Conservation (phyloP, 1,140 invertebrate genomes). For the Triops cancriformis region DNA sequence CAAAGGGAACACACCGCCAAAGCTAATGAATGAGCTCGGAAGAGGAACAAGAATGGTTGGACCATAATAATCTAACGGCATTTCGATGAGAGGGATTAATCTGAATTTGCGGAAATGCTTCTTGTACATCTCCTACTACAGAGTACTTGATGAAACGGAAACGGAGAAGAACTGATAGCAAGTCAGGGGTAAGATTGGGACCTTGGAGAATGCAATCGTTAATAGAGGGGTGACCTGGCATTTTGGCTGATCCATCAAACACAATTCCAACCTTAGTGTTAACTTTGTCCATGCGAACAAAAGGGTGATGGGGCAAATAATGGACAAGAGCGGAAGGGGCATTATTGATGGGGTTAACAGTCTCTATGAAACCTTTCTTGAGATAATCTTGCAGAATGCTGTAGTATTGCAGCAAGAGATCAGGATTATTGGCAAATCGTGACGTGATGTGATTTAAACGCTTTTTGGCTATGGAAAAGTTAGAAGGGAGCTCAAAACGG, state of each 20-base stretch:
- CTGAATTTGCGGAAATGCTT: constrained; percentile 14
- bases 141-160: not conserved
- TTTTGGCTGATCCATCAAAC: constrained; percentile 29
- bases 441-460: constrained; percentile 21
- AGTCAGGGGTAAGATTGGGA: constrained; percentile 19
- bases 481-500: constrained; percentile 1
- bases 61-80: not conserved
- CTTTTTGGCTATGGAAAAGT: constrained; percentile 15
- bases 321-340: not conserved
- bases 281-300: constrained; percentile 25
- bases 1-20: not conserved
- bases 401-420: constrained; percentile 20
- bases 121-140: not conserved
- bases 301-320: constrained; percentile 30
- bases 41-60: not conserved
- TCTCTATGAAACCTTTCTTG: constrained; percentile 27
- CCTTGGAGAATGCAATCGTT: constrained; percentile 31
- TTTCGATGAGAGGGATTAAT: not conserved
- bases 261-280: constrained; percentile 30
- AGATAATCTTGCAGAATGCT: constrained; percentile 28
- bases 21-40: constrained; percentile 9
- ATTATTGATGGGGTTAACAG: constrained; percentile 23
- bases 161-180: not conserved
- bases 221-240: constrained; percentile 24
- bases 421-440: not conserved